These are phyloP conservation scores for Panthera uncia DNA, from an alignment of 2,113 vertebrate species.

Conservation along the genomic window DNA sequence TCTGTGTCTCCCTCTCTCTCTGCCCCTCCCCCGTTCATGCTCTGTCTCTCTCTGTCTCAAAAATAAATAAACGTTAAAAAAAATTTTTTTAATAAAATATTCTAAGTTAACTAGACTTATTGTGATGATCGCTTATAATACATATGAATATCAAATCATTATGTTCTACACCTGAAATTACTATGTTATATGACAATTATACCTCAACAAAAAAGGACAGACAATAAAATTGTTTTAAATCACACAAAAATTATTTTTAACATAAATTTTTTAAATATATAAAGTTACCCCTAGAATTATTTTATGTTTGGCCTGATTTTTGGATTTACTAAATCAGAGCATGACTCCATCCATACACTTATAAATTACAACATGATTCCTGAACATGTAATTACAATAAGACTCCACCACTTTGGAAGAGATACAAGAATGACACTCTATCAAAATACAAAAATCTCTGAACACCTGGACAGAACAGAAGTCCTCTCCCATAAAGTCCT, in stretches of 20 bases:
- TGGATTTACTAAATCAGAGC: background rate
- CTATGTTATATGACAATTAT: background rate
- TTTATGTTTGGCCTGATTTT: background rate
- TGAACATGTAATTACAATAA: background rate
- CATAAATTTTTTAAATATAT: background rate
- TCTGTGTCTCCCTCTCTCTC: background rate
- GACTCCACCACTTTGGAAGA: background rate
- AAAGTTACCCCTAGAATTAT: background rate
- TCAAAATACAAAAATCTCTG: slow-evolving; percentile 46
- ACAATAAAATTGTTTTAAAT: background rate
- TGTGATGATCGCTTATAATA: background rate
- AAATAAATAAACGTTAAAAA: background rate
- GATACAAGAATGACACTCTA: background rate
- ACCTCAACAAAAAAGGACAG: background rate
- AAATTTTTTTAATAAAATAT: background rate
- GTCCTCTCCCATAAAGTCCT: background rate
- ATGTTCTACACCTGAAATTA: background rate
- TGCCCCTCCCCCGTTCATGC: background rate
- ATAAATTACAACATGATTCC: slow-evolving; percentile 9
- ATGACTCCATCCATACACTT: background rate
- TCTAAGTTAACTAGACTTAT: background rate
- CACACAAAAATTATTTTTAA: background rate
- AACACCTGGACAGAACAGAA: background rate
- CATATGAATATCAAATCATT: background rate
- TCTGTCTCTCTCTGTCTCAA: background rate